Evolutionary conservation across 2,797 vertebrate genomes (phyloP), one percentile per base, ranked within the genome.

Genomic region (Dermochelys coriacea): DNA sequence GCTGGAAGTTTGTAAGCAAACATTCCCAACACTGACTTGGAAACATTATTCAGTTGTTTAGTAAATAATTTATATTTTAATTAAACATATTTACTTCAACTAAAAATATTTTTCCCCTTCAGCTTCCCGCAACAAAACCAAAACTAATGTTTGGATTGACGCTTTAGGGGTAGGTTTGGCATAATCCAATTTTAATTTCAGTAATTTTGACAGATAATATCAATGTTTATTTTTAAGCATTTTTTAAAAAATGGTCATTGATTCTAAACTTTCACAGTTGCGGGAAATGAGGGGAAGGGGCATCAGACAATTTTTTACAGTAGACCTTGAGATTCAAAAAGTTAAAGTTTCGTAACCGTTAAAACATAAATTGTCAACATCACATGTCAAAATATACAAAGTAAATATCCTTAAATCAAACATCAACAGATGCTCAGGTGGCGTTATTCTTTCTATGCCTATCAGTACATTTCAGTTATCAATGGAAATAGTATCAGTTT

Each of bases 51-150:
- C 10, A 16, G 3, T 74, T 85, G 37, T 84, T 94, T 41, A 8
- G 50, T 82, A 51, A 77, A 57, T 41, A 14, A 8, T 49, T 86
- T 41, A 5, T 74, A 41, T 55, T 90, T 87, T 85, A 90, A 85
- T 19, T 25, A 47, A 5, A 1, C 34, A 37, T 45, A 4, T 1
- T 1, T 59, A 31, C 57, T 37, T 9, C 6, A 57, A 41, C 3
- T 52, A 75, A 49, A 75, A 93, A 80, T 12, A 8, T 4, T 87
- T 82, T 92, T 59, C 25, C 87, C 41, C 54, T 55, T 84, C 47
- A 2, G 34, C 51, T 79, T 50, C 77, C 61, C 50, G 23, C 80
- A 8, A 74, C 8, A 75, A 86, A 92, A 25, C 37, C 52, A 85
- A 79, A 85, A 45, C 5, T 84, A 55, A 12, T 45, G 45, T 61